Base-by-base conservation (phyloP, 2,888 invertebrate species). In the Hypselothyrea guttata region DNA sequence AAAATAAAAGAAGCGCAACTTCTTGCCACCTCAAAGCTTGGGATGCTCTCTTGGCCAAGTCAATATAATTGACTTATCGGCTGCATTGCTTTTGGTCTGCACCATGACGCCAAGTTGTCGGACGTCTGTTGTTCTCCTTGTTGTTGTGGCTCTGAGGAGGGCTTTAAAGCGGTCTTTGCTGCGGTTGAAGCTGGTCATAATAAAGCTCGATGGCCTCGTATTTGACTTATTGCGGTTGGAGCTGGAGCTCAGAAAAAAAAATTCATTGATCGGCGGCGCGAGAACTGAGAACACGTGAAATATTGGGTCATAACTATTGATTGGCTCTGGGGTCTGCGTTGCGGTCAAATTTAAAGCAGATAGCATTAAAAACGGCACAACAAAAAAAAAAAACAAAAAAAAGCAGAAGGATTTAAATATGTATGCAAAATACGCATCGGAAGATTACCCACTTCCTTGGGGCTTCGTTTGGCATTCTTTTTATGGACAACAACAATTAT, bases 61-160 rank as follows among this genome's bases (percentile, higher is more conserved):
- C 84, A 79, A 83, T 79, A 79, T 84, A 79, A 79, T 83, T 79
- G 81, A 79, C 79, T 79, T 83, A 79, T 79, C 59, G 58, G 71
- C 75, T 62, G 71, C 58, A 71, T 59, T 59, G 73, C 58, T 48
- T n/a, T 55, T 47, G 58, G 41, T 51, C 74, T 56, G 45, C 42
- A 33, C 27, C 48, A 48, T 40, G 60, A 55, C 66, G 66, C 55
- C 66, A 52, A 57, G 42, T 41, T 44, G 56, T 49, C 53, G 61
- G 28, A 31, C 11, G 55, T 42, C 28, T 44, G 44, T 33, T 45
- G 16, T 49, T 51, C 35, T 31, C 18, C 37, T 53, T 46, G 5
- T 33, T 35, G 42, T 27, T 54, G 53, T 37, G 41, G 53, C 16
- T 55, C n/a, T n/a, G n/a, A n/a, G n/a, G n/a, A n/a, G 46, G 56